Evolutionary conservation across 2,113 vertebrate species (phyloP), one percentile per base, ranked within the genome.

Genomic region (Canis aureus): DNA sequence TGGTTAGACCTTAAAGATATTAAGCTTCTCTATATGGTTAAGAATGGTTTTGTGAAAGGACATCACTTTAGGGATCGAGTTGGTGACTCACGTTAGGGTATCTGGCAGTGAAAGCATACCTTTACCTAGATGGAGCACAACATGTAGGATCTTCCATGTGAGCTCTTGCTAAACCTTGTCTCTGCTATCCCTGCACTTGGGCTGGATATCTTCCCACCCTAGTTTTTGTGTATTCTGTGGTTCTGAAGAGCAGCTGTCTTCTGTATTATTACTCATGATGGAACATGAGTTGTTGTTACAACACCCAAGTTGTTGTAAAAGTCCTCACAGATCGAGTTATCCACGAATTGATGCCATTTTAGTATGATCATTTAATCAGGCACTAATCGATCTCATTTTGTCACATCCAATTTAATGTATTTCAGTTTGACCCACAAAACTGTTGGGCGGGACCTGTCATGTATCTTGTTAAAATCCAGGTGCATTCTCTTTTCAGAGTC

Each of bases 111-210:
- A 35, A 57, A 51, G n/a, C 1, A 0, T 66, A 19, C n/a, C 60
- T 57, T 27, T 55, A 19, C 5, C 25, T n/a, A 15, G 15, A 10
- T 20, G 0, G 0, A n/a, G 29, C 10, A 10, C 3, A 3, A 3
- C n/a, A 1, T 5, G 3, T n/a, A 43, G 25, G 59, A 11, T 22
- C 22, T 51, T 35, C 20, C 1, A 4, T 25, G 49, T 0, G 0
- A 12, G 43, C 10, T 80, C 60, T 49, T 55, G 60, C 78, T 25
- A 32, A 71, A 60, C 20, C 17, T 25, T 11, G 0, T 76, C 62
- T 76, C 67, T 32, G 43, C n/a, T 59, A 53, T n/a, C 71, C 25
- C 43, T 89, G n/a, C 3, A 32, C 19, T 9, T 60, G n/a, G 49
- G 35, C 60, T 59, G 51, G 51, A 7, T 69, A 23, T 43, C 43